phyloP scores from a whole-genome alignment of 92 coral and sea anemone genomes.

The Zoanthus sociatus region DNA sequence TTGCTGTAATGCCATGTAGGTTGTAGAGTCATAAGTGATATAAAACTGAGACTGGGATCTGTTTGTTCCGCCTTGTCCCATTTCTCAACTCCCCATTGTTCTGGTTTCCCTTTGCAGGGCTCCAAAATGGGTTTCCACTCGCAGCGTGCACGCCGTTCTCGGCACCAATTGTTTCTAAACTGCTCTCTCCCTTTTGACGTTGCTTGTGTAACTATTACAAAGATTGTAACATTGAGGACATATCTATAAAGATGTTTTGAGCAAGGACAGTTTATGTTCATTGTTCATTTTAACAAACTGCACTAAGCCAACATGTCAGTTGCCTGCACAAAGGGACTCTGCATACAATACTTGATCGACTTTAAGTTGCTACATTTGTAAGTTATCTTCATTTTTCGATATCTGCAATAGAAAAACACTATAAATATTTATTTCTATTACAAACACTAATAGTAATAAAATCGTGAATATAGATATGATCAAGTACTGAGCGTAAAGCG shows the following conservation, averaged over 20 bases:
- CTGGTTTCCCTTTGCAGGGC: conserved; percentile 58
- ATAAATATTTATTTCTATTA: no score
- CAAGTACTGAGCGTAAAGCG: no score
- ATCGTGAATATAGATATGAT: no score
- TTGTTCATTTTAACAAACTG: neutral
- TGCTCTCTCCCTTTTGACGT: conserved; percentile 48
- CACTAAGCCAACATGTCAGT: neutral
- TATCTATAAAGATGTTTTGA: neutral
- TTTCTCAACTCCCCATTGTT: conserved; percentile 51
- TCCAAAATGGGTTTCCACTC: conserved; percentile 62
- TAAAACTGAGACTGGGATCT: conserved; percentile 51
- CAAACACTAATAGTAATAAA: no score
- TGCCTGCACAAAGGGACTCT: neutral
- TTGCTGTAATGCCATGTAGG: conserved; percentile 71
- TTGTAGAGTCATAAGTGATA: conserved; percentile 49
- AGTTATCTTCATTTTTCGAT: no score
- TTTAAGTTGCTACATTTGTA: no score
- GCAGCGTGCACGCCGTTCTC: conserved; percentile 62
- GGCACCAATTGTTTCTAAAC: conserved; percentile 76
- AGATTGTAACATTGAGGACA: neutral
- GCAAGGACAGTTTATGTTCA: neutral
- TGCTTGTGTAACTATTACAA: neutral
- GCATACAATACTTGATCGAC: no score
- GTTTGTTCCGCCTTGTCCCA: conserved; percentile 44
- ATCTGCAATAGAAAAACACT: no score